A percentile compares a stretch with the other conserved stretches of the same genome.
These are phyloP conservation scores for Sturnira hondurensis DNA, from an alignment of 2,113 vertebrate species.

Conservation along the genomic window DNA sequence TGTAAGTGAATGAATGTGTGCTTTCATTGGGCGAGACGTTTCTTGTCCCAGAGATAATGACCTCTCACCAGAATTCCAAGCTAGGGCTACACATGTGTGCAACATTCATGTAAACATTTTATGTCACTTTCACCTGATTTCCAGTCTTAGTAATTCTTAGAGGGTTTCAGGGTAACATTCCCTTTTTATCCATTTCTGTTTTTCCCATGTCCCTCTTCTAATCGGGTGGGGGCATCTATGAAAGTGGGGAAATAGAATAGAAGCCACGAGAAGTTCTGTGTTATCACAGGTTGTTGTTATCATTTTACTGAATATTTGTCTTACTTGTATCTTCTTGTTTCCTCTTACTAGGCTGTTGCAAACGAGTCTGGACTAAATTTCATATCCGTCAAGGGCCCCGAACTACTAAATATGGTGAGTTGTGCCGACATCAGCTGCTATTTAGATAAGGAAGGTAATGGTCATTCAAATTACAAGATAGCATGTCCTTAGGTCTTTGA, in stretches of 20 bases:
- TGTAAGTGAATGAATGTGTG: neutral
- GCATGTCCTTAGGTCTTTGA: neutral
- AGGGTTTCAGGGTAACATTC: neutral
- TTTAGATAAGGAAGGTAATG: constrained; percentile 1
- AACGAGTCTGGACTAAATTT: constrained; percentile 99
- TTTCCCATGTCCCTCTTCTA: neutral
- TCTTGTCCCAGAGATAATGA: neutral
- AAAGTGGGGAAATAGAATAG: neutral
- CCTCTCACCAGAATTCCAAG: neutral
- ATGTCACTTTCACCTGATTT: neutral
- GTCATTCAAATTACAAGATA: constrained; percentile 15
- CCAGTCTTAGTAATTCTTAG: neutral
- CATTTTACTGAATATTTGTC: neutral
- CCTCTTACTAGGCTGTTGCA: constrained; percentile 90
- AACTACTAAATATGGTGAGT: constrained; percentile 98
- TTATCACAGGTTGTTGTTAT: neutral
- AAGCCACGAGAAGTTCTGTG: neutral
- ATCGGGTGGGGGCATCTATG: neutral
- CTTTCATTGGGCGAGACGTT: neutral
- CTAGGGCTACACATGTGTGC: neutral
- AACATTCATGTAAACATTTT: neutral
- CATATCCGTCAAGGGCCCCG: constrained; percentile 98
- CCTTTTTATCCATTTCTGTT: neutral
- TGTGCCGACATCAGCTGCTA: neutral
- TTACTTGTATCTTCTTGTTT: constrained; percentile 53